These are phyloP conservation scores for Aphelocoma coerulescens DNA, from an alignment of 2,113 vertebrate genomes.

Conservation along the genomic window DNA sequence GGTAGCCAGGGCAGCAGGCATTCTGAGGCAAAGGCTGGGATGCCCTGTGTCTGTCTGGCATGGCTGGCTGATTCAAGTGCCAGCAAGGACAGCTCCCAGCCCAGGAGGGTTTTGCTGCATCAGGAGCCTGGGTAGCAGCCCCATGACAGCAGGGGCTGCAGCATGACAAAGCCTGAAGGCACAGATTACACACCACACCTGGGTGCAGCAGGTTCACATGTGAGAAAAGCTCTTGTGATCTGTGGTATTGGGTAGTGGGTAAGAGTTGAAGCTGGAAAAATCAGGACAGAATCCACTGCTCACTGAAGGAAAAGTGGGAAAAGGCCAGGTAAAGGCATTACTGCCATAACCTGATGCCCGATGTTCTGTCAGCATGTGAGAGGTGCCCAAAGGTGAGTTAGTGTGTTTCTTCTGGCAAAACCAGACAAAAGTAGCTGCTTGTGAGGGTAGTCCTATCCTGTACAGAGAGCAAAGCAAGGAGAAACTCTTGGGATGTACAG, in stretches of 20 bases:
- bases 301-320: neutral
- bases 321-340: neutral
- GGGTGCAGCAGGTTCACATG: rapidly evolving
- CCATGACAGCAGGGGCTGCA: rapidly evolving
- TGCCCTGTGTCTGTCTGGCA: neutral
- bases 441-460: neutral
- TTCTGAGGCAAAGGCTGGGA: neutral
- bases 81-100: neutral
- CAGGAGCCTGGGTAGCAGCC: neutral
- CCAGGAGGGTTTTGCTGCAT: neutral
- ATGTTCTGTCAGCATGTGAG: neutral
- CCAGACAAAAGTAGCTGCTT: neutral
- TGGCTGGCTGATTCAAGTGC: rapidly evolving
- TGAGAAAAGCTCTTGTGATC: neutral
- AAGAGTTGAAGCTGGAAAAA: neutral
- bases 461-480: neutral
- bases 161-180: neutral
- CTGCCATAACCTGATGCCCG: neutral
- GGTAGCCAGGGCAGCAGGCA: neutral
- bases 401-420: neutral
- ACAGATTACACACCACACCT: neutral
- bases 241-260: neutral
- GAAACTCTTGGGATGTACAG: neutral
- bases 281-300: neutral
- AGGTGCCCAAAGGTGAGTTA: neutral